A percentile compares a stretch with the other conserved stretches of the same genome.
Evolutionary conservation across 1,140 invertebrate genomes (phyloP).

Genomic region (Ceratoteleas bidentatus): DNA sequence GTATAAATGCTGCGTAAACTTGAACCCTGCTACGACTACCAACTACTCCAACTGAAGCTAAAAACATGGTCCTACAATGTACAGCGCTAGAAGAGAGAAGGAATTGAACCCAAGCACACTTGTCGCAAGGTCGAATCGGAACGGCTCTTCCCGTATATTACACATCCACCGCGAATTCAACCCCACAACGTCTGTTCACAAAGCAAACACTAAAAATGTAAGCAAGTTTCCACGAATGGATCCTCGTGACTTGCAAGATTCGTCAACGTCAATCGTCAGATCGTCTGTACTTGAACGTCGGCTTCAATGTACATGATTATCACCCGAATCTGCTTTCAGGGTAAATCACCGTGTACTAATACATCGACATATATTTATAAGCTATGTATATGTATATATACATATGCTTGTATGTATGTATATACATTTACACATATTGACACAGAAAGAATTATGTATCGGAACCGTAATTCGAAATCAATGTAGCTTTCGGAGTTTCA

Average conservation of each 20-base stretch:
- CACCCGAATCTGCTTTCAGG: conserved; percentile 37
- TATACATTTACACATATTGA: conserved; percentile 60
- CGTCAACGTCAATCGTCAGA: conserved; percentile 15
- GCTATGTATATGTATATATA: conserved; percentile 60
- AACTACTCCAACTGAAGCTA: conserved; percentile 33
- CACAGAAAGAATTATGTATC: conserved; percentile 46
- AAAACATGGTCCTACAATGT: conserved; percentile 47
- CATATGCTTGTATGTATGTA: no score
- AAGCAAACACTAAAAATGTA: conserved; percentile 45
- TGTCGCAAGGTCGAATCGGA: conserved; percentile 9
- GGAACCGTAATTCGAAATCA: conserved; percentile 39
- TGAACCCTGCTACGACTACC: conserved; percentile 33
- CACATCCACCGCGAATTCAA: conserved; percentile 9
- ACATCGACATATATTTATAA: conserved; percentile 56
- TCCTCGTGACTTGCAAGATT: conserved; percentile 16
- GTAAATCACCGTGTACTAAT: conserved; percentile 40
- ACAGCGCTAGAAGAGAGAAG: conserved; percentile 32
- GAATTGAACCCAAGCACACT: conserved; percentile 19
- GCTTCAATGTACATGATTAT: conserved; percentile 41
- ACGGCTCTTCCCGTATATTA: conserved; percentile 10
- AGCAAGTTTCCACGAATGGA: conserved; percentile 9
- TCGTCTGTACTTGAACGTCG: conserved; percentile 39
- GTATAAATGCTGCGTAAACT: conserved; percentile 56
- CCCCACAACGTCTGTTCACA: conserved; percentile 10
- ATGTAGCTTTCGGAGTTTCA: conserved; percentile 11